Conservation (phyloP, 2,113 vertebrate species). For the Noctilio leporinus region DNA sequence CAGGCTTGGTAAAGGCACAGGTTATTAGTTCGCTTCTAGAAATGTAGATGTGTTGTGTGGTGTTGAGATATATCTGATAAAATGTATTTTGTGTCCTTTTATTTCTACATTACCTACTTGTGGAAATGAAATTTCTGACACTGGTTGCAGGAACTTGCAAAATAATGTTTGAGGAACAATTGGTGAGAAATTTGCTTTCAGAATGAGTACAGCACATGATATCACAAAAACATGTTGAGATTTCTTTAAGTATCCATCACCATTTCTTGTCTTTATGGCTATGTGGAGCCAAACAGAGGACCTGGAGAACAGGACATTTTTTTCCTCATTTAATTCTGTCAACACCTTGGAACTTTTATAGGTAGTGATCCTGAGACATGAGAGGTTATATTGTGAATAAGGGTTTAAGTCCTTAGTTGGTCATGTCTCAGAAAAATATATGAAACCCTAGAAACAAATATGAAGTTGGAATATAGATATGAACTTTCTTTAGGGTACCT, state of each 20-base stretch:
- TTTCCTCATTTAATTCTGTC: neutral
- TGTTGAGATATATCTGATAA: neutral
- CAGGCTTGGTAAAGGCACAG: neutral
- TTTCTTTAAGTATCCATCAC: neutral
- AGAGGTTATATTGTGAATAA: neutral
- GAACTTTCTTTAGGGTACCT: neutral
- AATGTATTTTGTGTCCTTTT: neutral
- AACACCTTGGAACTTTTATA: neutral
- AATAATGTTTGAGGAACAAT: neutral
- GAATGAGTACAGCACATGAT: neutral
- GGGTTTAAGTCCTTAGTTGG: neutral
- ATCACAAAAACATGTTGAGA: neutral
- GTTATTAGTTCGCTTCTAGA: neutral
- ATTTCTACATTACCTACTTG: neutral
- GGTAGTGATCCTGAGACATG: neutral
- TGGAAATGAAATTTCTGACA: constrained; percentile 32
- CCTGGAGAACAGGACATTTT: neutral
- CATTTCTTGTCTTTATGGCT: neutral
- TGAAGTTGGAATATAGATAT: neutral
- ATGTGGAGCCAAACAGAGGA: neutral
- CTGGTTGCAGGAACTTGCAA: constrained; percentile 3
- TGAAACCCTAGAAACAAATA: neutral
- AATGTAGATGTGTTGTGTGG: neutral
- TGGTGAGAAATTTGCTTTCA: neutral
- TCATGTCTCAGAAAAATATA: neutral